These are phyloP conservation scores for Potamilus streckersoni DNA, from an alignment of 1,140 invertebrate species.

Conservation along the genomic window DNA sequence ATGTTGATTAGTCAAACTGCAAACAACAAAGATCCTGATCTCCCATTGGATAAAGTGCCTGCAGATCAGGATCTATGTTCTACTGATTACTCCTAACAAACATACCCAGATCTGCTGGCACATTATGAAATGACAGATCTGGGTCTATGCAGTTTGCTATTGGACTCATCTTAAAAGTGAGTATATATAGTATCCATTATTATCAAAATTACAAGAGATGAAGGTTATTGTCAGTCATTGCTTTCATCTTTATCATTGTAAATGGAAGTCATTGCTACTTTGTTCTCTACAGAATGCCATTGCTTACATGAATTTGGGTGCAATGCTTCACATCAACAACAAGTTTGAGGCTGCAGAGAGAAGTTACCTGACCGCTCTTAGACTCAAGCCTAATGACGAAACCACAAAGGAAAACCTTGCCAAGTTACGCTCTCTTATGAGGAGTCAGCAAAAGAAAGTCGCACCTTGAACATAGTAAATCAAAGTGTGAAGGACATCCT, in stretches of 20 bases:
- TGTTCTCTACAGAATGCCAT: constrained; percentile 79
- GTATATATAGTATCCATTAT: neutral
- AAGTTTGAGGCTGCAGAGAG: constrained; percentile 87
- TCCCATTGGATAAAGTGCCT: too few species aligned
- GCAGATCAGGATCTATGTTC: too few species aligned
- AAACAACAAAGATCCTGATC: too few species aligned
- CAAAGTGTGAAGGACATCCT: too few species aligned
- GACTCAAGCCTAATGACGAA: constrained; percentile 84
- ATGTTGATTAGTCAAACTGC: neutral
- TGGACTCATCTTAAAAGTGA: too few species aligned
- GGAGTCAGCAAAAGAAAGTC: too few species aligned
- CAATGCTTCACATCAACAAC: constrained; percentile 91
- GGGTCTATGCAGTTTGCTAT: too few species aligned
- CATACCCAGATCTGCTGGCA: too few species aligned
- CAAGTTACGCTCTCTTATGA: constrained; percentile 75
- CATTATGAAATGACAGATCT: too few species aligned
- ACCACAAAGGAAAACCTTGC: constrained; percentile 89
- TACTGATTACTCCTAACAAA: too few species aligned
- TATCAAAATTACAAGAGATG: neutral
- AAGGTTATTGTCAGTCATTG: neutral
- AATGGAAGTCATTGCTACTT: neutral
- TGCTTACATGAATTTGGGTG: constrained; percentile 92
- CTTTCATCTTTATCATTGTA: neutral
- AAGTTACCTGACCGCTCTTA: constrained; percentile 84
- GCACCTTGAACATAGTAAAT: too few species aligned